phyloP scores from a whole-genome alignment of 2,797 vertebrate genomes.

The Sebastes baramenuke region DNA sequence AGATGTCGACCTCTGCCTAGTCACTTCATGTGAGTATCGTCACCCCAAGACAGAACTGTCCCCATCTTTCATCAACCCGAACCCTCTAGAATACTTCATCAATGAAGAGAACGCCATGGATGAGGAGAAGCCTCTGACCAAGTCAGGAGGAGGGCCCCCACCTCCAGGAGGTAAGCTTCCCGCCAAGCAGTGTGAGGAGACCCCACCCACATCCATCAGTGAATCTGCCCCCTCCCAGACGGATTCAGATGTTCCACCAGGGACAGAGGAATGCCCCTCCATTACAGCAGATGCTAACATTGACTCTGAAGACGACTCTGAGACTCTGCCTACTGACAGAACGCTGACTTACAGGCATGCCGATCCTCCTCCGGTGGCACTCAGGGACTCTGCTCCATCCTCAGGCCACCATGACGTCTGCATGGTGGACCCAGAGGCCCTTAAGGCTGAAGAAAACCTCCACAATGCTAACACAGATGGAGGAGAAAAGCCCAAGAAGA shows the following conservation, averaged over 20 bases:
- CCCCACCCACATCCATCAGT: slow-evolving; percentile 95
- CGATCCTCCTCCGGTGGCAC: slow-evolving; percentile 88
- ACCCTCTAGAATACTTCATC: slow-evolving; percentile 94
- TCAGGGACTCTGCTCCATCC: slow-evolving; percentile 91
- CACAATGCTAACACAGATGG: slow-evolving; percentile 90
- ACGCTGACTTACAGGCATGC: slow-evolving; percentile 93
- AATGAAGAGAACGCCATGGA: slow-evolving; percentile 86
- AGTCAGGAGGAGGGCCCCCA: slow-evolving; percentile 86
- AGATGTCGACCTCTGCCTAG: slow-evolving; percentile 94
- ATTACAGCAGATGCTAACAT: slow-evolving; percentile 99
- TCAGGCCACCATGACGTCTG: slow-evolving; percentile 92
- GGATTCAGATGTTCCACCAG: slow-evolving; percentile 95
- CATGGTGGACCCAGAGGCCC: slow-evolving; percentile 95
- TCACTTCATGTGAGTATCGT: slow-evolving; percentile 94
- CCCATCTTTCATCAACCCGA: slow-evolving; percentile 98
- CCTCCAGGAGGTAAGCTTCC: slow-evolving; percentile 90
- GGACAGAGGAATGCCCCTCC: slow-evolving; percentile 97
- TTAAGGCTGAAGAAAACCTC: slow-evolving; percentile 90
- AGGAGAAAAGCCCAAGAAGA: slow-evolving; percentile 92
- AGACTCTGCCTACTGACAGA: slow-evolving; percentile 96
- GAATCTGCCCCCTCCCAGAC: slow-evolving; percentile 96
- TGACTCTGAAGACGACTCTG: slow-evolving; percentile 97
- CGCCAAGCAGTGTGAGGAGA: slow-evolving; percentile 93
- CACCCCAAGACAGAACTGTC: slow-evolving; percentile 97
- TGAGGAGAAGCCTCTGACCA: slow-evolving; percentile 87